Percentiles rank a stretch among this genome's conserved stretches.
Conservation (phyloP, 2,797 vertebrate genomes). For the Sebastes taczanowskii region DNA sequence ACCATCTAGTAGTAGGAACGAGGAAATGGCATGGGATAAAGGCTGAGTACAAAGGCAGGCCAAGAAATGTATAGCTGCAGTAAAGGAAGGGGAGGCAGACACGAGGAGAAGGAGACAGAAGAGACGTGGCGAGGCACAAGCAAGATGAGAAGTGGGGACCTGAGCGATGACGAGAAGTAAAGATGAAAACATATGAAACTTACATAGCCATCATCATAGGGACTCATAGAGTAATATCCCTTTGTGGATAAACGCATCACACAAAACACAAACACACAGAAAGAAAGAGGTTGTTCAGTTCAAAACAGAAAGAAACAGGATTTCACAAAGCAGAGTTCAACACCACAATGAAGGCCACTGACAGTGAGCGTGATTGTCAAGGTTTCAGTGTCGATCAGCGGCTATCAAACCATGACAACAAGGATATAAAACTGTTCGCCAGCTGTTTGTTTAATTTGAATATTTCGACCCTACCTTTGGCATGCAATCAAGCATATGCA, state of each 20-base stretch:
- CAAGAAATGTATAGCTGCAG: conserved; percentile 17
- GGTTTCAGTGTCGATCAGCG: not conserved
- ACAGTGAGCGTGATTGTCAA: conserved; percentile 9
- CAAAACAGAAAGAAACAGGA: conserved; percentile 44
- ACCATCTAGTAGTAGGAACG: conserved; percentile 26
- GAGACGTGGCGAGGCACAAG: conserved; percentile 39
- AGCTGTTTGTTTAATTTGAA: not conserved
- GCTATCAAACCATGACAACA: not conserved
- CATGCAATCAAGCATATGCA: not conserved
- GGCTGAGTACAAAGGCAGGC: conserved; percentile 24
- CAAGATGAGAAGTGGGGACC: conserved; percentile 27
- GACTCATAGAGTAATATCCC: conserved; percentile 94
- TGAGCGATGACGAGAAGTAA: conserved; percentile 43
- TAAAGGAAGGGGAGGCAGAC: conserved; percentile 4
- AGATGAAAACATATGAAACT: conserved; percentile 85
- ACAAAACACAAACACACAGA: conserved; percentile 69
- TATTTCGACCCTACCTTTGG: not conserved
- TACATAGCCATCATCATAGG: conserved; percentile 96
- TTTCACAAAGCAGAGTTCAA: conserved; percentile 45
- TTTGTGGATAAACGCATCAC: conserved; percentile 85
- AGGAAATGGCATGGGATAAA: conserved; percentile 11
- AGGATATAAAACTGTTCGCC: not conserved
- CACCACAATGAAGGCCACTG: conserved; percentile 27
- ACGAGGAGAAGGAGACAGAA: not conserved
- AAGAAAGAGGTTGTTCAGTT: conserved; percentile 63